phyloP scores from a whole-genome alignment of 1,140 invertebrate genomes.

The Dreissena polymorpha region DNA sequence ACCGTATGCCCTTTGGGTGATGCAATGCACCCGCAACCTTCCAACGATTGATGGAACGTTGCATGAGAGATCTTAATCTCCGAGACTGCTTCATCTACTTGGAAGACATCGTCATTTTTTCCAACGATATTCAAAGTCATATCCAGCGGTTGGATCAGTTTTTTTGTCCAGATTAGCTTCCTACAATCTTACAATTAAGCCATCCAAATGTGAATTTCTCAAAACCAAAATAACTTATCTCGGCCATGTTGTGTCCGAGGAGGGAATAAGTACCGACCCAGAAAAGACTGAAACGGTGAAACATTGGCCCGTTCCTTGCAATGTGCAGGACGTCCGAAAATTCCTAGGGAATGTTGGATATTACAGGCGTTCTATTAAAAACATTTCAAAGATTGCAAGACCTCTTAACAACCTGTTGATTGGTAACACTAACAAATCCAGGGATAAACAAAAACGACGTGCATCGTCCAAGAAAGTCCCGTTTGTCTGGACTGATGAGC shows the following conservation, averaged over 20 bases:
- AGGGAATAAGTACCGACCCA: slow-evolving; percentile 22
- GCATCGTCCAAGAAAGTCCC: background rate
- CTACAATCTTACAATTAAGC: slow-evolving; percentile 31
- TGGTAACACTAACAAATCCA: slow-evolving; percentile 4
- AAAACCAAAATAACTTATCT: slow-evolving; percentile 16
- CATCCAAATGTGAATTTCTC: slow-evolving; percentile 41
- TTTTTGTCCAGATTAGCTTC: slow-evolving; percentile 12
- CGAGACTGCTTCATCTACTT: slow-evolving; percentile 39
- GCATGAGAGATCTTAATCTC: slow-evolving; percentile 49
- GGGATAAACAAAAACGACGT: slow-evolving; percentile 7
- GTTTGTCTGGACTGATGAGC: slow-evolving; percentile 16
- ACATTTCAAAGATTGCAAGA: slow-evolving; percentile 51
- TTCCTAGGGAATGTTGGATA: slow-evolving; percentile 67
- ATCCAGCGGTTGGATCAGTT: slow-evolving; percentile 1
- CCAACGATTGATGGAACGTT: slow-evolving; percentile 70
- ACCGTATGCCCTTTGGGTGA: slow-evolving; percentile 79
- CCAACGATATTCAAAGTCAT: slow-evolving; percentile 3
- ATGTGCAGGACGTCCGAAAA: slow-evolving; percentile 7
- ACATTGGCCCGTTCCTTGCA: background rate
- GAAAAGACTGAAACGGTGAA: slow-evolving; percentile 22
- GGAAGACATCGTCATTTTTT: slow-evolving; percentile 49
- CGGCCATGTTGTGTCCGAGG: slow-evolving; percentile 15
- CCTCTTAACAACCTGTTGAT: slow-evolving; percentile 39
- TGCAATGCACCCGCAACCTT: slow-evolving; percentile 76
- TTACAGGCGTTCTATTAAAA: slow-evolving; percentile 61